Percentiles rank a stretch among this genome's conserved stretches.
phyloP scores from a whole-genome alignment of 2,888 invertebrate species.

The Gari tellinella region DNA sequence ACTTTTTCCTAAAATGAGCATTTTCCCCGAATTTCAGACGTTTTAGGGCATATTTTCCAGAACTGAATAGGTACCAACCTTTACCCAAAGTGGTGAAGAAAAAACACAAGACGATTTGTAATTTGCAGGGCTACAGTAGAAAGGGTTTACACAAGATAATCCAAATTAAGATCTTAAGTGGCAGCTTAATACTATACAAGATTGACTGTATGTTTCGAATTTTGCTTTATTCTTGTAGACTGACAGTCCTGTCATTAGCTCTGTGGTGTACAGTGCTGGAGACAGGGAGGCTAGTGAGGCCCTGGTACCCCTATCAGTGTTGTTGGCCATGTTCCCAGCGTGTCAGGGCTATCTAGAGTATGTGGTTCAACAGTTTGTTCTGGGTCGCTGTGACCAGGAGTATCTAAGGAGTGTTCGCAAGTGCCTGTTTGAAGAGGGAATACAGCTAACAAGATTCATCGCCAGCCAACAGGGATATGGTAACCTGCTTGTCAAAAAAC shows the following conservation, averaged over 20 bases:
- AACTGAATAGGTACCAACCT: too few species aligned
- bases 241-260: constrained; percentile 7
- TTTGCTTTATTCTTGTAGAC: constrained; percentile 5
- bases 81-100: too few species aligned
- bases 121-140: too few species aligned
- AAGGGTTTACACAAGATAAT: too few species aligned
- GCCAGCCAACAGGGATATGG: constrained; percentile 48
- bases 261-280: constrained; percentile 6
- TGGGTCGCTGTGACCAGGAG: constrained; percentile 7
- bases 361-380: constrained; percentile 23
- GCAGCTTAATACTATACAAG: too few species aligned
- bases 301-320: constrained; percentile 37
- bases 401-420: constrained; percentile 13
- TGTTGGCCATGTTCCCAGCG: constrained; percentile 39
- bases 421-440: constrained; percentile 40
- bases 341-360: constrained; percentile 32
- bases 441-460: constrained; percentile 41
- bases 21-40: too few species aligned
- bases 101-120: too few species aligned
- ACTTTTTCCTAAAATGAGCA: too few species aligned
- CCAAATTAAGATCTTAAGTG: too few species aligned
- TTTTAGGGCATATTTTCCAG: too few species aligned
- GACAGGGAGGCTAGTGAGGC: constrained; percentile 17
- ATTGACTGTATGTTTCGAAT: too few species aligned
- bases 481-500: constrained; percentile 8